A percentile compares a stretch with the other conserved stretches of the same genome.
phyloP scores from a whole-genome alignment of 2,113 vertebrate species.

The Ciconia stormi region DNA sequence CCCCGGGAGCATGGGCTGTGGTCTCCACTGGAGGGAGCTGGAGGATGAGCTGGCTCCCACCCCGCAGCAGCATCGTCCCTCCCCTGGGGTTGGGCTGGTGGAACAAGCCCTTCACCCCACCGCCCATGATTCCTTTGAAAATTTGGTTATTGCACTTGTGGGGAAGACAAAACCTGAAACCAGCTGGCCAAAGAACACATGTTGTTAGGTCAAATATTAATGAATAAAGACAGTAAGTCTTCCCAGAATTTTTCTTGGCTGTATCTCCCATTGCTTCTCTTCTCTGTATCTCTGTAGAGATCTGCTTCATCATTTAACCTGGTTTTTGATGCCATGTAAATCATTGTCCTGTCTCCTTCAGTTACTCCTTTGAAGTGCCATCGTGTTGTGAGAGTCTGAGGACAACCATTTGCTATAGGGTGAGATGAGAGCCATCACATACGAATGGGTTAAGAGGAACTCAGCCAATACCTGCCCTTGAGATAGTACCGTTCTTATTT shows the following conservation, averaged over 20 bases:
- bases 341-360: background rate
- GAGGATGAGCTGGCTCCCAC: background rate
- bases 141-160: background rate
- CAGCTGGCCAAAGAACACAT: background rate
- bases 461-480: background rate
- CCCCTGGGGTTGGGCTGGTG: too few relatives aligned
- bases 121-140: rapidly evolving
- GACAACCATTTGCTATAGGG: background rate
- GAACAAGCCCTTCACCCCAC: background rate
- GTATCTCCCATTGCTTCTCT: background rate
- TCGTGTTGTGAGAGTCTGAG: background rate
- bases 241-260: background rate
- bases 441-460: background rate
- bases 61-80: rapidly evolving
- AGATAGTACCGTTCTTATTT: background rate
- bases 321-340: background rate
- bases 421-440: background rate
- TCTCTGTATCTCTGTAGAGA: background rate
- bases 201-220: background rate
- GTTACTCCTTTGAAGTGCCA: background rate
- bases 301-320: background rate
- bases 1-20: rapidly evolving
- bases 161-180: background rate
- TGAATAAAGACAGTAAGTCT: background rate
- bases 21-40: background rate